Conservation (phyloP, 2,113 vertebrate species). For the Empidonax alnorum region DNA sequence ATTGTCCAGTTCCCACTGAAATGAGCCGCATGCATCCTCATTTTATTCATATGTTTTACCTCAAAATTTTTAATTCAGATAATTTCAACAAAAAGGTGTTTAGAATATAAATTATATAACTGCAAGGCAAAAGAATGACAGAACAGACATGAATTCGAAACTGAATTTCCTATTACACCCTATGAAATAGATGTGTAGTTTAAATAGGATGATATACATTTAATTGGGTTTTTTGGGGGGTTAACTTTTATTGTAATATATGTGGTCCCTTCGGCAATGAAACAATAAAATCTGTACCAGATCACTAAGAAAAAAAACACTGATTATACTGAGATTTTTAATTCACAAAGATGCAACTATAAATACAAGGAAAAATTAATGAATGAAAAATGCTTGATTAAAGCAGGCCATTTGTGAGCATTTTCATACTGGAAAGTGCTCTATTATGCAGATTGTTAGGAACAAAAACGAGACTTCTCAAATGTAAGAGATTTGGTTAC, state of each 20-base stretch:
- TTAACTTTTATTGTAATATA: not conserved
- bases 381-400: not conserved
- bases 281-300: not conserved
- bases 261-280: not conserved
- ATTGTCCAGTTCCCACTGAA: not conserved
- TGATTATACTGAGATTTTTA: not conserved
- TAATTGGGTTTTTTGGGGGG: fast-evolving
- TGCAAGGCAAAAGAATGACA: not conserved
- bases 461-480: not conserved
- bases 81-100: not conserved
- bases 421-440: not conserved
- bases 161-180: not conserved
- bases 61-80: not conserved
- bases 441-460: not conserved
- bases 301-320: not conserved
- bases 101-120: not conserved
- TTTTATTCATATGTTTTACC: not conserved
- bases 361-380: not conserved
- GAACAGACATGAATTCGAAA: not conserved
- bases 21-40: not conserved
- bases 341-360: not conserved
- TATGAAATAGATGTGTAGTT: not conserved
- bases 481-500: not conserved
- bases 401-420: not conserved
- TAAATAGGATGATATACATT: not conserved